Evolutionary conservation across 1,140 invertebrate genomes (phyloP).

Genomic region (Zaprionus lachaisei): DNA sequence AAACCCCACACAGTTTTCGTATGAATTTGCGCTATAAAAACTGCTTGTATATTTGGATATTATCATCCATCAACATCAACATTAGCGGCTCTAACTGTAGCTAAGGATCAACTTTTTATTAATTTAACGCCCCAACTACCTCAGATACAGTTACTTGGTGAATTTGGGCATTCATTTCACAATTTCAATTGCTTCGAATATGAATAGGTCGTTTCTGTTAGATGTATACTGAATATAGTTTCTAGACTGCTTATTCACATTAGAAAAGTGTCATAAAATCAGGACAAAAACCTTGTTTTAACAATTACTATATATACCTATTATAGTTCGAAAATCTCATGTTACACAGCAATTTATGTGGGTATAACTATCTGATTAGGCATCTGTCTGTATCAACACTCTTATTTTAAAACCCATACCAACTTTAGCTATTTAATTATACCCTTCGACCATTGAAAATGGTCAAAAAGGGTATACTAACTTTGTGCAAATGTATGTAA

Average conservation of each 20-base stretch:
- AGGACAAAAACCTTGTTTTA: no score
- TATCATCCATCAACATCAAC: constrained; percentile 34
- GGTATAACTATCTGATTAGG: no score
- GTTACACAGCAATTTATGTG: no score
- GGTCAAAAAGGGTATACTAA: no score
- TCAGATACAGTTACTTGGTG: neutral
- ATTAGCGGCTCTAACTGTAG: constrained; percentile 4
- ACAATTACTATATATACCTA: no score
- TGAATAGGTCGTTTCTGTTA: neutral
- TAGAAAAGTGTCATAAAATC: no score
- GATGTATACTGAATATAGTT: neutral
- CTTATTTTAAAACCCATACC: no score
- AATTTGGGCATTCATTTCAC: neutral
- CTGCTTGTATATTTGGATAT: neutral
- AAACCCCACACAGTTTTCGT: neutral
- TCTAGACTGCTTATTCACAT: neutral
- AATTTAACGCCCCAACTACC: neutral
- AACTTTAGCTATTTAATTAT: no score
- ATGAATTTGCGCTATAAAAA: constrained; percentile 14
- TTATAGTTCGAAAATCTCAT: no score
- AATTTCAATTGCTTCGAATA: neutral
- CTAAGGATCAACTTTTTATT: constrained; percentile 13
- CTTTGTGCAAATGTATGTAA: no score
- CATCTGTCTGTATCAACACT: no score
- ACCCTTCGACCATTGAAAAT: no score